Conservation (phyloP, 2,113 vertebrate genomes). For the Gallinago media region DNA sequence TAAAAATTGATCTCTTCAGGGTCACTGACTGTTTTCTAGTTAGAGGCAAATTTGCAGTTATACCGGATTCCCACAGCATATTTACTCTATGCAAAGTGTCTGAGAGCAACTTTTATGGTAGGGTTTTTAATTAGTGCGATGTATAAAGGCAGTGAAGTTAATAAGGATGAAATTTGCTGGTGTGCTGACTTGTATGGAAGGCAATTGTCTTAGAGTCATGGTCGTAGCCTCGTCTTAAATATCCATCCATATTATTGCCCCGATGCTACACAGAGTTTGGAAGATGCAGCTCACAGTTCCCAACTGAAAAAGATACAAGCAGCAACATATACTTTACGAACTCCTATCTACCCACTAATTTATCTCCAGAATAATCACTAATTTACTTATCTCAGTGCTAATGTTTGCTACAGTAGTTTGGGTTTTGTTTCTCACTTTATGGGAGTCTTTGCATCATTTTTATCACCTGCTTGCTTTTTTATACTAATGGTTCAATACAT, state of each 20-base stretch:
- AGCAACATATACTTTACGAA: not conserved
- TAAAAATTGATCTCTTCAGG: conserved; percentile 59
- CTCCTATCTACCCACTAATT: conserved; percentile 30
- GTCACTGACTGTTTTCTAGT: conserved; percentile 52
- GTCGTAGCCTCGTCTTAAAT: conserved; percentile 24
- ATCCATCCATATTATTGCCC: conserved; percentile 40
- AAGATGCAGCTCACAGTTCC: conserved; percentile 22
- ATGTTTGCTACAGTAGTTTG: conserved; percentile 67
- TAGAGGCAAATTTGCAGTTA: conserved; percentile 37
- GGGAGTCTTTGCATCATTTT: conserved; percentile 64
- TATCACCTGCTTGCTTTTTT: conserved; percentile 68
- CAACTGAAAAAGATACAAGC: not conserved
- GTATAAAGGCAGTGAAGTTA: conserved; percentile 57
- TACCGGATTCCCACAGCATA: conserved; percentile 39
- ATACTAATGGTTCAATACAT: conserved; percentile 64
- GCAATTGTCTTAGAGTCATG: conserved; percentile 42
- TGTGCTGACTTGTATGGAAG: conserved; percentile 49
- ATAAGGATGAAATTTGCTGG: conserved; percentile 63
- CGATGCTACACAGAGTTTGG: not conserved
- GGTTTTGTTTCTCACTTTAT: conserved; percentile 73
- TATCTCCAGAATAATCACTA: conserved; percentile 68
- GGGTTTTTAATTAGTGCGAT: conserved; percentile 70
- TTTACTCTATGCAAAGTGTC: conserved; percentile 63
- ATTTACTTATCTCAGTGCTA: conserved; percentile 70
- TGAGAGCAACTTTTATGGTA: conserved; percentile 71